These are phyloP conservation scores for Ecdyonurus torrentis DNA, from an alignment of 2,888 invertebrate genomes.

Conservation along the genomic window DNA sequence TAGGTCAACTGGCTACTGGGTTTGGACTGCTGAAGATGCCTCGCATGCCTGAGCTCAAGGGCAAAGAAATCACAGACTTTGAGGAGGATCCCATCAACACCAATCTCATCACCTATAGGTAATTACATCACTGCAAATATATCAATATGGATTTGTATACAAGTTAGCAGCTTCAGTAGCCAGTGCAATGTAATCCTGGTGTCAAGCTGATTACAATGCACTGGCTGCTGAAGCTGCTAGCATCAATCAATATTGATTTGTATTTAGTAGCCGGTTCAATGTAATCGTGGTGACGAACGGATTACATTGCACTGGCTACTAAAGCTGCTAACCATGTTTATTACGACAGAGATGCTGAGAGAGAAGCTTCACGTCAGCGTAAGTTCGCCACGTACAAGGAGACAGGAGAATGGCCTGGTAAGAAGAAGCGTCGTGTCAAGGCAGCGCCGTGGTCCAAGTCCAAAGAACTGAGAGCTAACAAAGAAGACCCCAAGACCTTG, in stretches of 20 bases:
- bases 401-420: conserved; percentile 60
- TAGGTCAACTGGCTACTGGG: conserved; percentile 66
- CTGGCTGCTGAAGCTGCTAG: too few relatives aligned
- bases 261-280: too few relatives aligned
- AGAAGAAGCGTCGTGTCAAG: conserved; percentile 34
- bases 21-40: conserved; percentile 86
- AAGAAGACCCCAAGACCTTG: conserved; percentile 29
- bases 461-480: conserved; percentile 41
- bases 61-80: conserved; percentile 37
- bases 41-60: conserved; percentile 86
- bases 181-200: too few relatives aligned
- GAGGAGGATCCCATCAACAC: conserved; percentile 44
- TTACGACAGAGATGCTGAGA: conserved; percentile 46
- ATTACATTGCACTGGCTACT: too few relatives aligned
- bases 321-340: too few relatives aligned
- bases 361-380: conserved; percentile 51
- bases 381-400: conserved; percentile 52
- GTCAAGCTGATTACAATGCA: too few relatives aligned
- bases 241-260: too few relatives aligned
- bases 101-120: conserved; percentile 54
- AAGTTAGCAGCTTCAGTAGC: too few relatives aligned
- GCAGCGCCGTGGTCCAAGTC: conserved; percentile 63
- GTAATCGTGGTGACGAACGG: too few relatives aligned
- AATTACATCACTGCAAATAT: too few relatives aligned
- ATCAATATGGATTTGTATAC: conserved; percentile 5